phyloP scores from a whole-genome alignment of 2,888 invertebrate genomes.

The Standfussiana lucernea region DNA sequence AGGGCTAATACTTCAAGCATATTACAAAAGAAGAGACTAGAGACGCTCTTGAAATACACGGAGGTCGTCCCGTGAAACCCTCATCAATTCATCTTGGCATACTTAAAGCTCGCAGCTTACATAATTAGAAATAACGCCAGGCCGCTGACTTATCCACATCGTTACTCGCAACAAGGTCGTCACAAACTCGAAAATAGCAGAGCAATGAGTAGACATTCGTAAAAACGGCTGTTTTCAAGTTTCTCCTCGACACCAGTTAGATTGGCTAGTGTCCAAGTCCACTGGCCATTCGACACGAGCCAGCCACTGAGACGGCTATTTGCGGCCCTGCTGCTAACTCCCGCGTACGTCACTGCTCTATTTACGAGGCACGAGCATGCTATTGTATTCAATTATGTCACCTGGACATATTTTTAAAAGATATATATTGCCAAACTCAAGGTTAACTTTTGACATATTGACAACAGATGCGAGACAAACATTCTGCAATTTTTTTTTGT shows the following conservation, averaged over 20 bases:
- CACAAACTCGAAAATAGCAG: slow-evolving; percentile 86
- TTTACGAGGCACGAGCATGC: slow-evolving; percentile 83
- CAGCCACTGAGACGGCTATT: slow-evolving; percentile 86
- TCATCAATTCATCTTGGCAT: slow-evolving; percentile 65
- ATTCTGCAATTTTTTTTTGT: slow-evolving; percentile 12
- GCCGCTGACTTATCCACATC: slow-evolving; percentile 81
- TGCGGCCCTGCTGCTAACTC: slow-evolving; percentile 84
- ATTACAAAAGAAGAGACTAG: slow-evolving; percentile 3
- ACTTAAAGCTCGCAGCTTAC: slow-evolving; percentile 70
- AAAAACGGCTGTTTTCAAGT: slow-evolving; percentile 87
- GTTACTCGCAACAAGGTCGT: slow-evolving; percentile 86
- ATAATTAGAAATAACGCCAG: slow-evolving; percentile 82
- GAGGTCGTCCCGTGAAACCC: slow-evolving; percentile 34
- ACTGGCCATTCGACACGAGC: slow-evolving; percentile 85
- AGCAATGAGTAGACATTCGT: slow-evolving; percentile 86
- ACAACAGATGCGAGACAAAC: slow-evolving; percentile 36
- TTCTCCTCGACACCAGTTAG: slow-evolving; percentile 79
- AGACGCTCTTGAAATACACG: slow-evolving; percentile 46
- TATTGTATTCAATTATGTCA: slow-evolving; percentile 88
- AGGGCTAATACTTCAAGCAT: background rate
- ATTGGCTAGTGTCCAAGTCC: slow-evolving; percentile 84
- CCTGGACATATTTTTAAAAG: slow-evolving; percentile 79
- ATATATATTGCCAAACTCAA: slow-evolving; percentile 74
- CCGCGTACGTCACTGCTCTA: slow-evolving; percentile 87
- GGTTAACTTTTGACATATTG: slow-evolving; percentile 74